Percentiles rank a stretch among this genome's conserved stretches.
phyloP scores from a whole-genome alignment of 2,113 vertebrate genomes.

The Hypanus sabinus region DNA sequence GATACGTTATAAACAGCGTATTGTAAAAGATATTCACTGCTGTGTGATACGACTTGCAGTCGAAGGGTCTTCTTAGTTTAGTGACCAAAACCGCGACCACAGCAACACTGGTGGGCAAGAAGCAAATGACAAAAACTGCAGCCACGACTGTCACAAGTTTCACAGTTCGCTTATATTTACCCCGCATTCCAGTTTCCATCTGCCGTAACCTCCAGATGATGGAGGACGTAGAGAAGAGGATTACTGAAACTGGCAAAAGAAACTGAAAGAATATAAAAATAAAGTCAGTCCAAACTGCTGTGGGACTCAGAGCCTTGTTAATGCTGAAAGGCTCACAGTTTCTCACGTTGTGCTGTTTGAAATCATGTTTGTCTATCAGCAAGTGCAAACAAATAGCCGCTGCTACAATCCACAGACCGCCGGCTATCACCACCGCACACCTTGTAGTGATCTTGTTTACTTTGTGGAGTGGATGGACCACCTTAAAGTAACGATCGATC shows the following conservation, averaged over 20 bases:
- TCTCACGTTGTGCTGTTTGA: background rate
- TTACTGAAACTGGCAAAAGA: background rate
- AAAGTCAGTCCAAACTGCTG: background rate
- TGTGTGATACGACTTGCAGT: no score
- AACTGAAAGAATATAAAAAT: background rate
- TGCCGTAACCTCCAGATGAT: background rate
- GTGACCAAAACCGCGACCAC: background rate
- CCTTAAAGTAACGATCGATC: slow-evolving; percentile 64
- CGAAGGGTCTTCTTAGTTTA: slow-evolving; percentile 45
- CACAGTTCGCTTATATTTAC: no score
- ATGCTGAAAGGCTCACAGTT: background rate
- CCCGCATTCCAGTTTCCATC: no score
- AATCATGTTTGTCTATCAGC: background rate
- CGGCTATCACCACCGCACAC: background rate
- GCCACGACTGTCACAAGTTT: no score
- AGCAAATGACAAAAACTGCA: no score
- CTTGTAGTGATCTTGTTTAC: slow-evolving; percentile 46
- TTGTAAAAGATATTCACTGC: no score
- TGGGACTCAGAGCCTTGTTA: slow-evolving; percentile 37
- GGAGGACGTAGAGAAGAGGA: background rate
- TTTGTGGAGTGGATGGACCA: slow-evolving; percentile 55
- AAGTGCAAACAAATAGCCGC: background rate
- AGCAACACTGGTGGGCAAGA: no score
- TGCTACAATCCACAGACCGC: background rate
- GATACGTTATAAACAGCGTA: no score